Conservation (phyloP, 2,113 vertebrate species). For the Spea multiplicata region DNA sequence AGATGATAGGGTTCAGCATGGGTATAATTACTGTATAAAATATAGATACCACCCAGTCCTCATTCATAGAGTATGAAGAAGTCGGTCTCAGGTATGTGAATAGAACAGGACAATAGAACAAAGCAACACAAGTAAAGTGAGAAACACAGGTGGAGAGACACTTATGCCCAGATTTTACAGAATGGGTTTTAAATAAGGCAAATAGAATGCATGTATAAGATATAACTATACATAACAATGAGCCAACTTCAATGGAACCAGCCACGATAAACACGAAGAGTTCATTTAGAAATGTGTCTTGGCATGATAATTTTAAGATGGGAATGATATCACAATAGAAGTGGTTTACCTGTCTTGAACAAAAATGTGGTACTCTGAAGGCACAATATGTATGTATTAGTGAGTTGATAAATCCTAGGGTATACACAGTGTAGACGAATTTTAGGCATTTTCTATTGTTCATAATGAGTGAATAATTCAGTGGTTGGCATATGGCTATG, state of each 20-base stretch:
- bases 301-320: constrained; percentile 31
- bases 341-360: constrained; percentile 6
- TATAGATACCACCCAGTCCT: neutral
- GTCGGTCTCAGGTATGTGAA: neutral
- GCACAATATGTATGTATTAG: constrained; percentile 10
- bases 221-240: constrained; percentile 29
- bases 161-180: neutral
- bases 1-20: constrained; percentile 3
- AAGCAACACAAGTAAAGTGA: neutral
- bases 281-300: constrained; percentile 25
- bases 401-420: constrained; percentile 16
- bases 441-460: neutral
- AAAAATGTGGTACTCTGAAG: constrained; percentile 20
- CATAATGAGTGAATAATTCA: constrained; percentile 15
- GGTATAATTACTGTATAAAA: neutral
- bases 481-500: constrained; percentile 27
- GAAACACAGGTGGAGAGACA: neutral
- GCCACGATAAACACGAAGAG: neutral
- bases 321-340: constrained; percentile 32
- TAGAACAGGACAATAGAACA: neutral
- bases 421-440: constrained; percentile 5
- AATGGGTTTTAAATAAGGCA: neutral
- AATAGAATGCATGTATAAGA: constrained; percentile 16
- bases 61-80: neutral
- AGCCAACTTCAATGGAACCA: constrained; percentile 17